phyloP scores from a whole-genome alignment of 2,888 invertebrate species.

The Cosmopolites sordidus region DNA sequence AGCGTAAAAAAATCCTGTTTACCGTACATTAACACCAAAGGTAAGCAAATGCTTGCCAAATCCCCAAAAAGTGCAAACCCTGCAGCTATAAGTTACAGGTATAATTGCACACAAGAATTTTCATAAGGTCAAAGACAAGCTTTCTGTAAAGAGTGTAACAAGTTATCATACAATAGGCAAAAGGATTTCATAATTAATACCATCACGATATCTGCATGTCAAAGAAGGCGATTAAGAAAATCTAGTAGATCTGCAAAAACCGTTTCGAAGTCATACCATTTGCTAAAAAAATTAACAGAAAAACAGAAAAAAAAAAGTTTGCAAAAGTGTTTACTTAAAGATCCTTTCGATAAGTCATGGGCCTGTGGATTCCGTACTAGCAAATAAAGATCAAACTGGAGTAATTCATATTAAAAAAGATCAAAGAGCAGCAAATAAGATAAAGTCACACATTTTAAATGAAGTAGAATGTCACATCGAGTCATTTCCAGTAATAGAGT shows the following conservation, averaged over 20 bases:
- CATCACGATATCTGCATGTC: slow-evolving; percentile 3
- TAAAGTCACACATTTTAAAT: no score
- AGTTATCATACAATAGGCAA: no score
- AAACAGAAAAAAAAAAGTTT: slow-evolving; percentile 3
- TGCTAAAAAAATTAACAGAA: background rate
- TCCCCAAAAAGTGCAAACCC: background rate
- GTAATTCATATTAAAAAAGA: background rate
- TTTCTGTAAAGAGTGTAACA: no score
- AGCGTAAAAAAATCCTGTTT: no score
- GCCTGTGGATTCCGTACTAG: slow-evolving; percentile 3
- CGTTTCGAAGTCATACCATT: no score
- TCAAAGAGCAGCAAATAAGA: slow-evolving; percentile 8
- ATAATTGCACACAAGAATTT: slow-evolving; percentile 1
- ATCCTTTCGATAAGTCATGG: slow-evolving; percentile 10
- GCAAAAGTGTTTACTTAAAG: slow-evolving; percentile 7
- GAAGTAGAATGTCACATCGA: slow-evolving; percentile 8
- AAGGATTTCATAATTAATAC: slow-evolving; percentile 4
- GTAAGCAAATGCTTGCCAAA: slow-evolving; percentile 5
- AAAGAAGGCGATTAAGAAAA: no score
- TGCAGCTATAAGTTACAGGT: background rate
- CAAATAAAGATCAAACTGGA: slow-evolving; percentile 2
- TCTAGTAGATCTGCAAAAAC: no score
- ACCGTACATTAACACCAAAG: no score
- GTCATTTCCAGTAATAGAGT: no score
- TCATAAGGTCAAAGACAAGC: slow-evolving; percentile 4